Percentiles rank a stretch among this genome's conserved stretches.
phyloP scores from a whole-genome alignment of 2,888 invertebrate species.

The Chymomyza caudatula region DNA sequence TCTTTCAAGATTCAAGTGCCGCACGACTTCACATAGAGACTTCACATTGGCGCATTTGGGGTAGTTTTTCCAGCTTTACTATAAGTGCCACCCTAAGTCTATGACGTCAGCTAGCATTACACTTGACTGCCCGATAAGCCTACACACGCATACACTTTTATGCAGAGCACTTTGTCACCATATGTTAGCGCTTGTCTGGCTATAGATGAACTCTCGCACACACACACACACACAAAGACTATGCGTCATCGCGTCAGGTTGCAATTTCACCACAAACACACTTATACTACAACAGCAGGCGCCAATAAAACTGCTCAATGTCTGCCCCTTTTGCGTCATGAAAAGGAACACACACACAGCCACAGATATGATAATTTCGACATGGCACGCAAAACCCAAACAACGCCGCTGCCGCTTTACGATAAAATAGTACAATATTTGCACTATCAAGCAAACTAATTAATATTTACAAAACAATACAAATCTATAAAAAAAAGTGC shows the following conservation, averaged over 20 bases:
- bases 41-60: slow-evolving; percentile 35
- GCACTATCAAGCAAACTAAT: slow-evolving; percentile 64
- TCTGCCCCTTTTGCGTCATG: background rate
- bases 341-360: slow-evolving; percentile 7
- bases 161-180: slow-evolving; percentile 48
- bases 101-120: slow-evolving; percentile 55
- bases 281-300: background rate
- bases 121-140: background rate
- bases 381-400: slow-evolving; percentile 57
- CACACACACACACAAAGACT: slow-evolving; percentile 29
- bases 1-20: background rate
- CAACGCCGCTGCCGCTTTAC: too few species aligned
- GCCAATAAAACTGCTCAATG: background rate
- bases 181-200: slow-evolving; percentile 44
- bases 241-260: slow-evolving; percentile 62
- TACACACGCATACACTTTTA: background rate
- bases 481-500: slow-evolving; percentile 24
- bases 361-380: slow-evolving; percentile 54
- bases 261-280: slow-evolving; percentile 57
- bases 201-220: slow-evolving; percentile 6
- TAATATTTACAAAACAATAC: slow-evolving; percentile 67
- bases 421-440: background rate
- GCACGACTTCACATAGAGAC: slow-evolving; percentile 18
- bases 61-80: slow-evolving; percentile 50
- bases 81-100: slow-evolving; percentile 16